Base-by-base conservation (phyloP, 1,140 invertebrate genomes). In the Drosophila mayri region DNA sequence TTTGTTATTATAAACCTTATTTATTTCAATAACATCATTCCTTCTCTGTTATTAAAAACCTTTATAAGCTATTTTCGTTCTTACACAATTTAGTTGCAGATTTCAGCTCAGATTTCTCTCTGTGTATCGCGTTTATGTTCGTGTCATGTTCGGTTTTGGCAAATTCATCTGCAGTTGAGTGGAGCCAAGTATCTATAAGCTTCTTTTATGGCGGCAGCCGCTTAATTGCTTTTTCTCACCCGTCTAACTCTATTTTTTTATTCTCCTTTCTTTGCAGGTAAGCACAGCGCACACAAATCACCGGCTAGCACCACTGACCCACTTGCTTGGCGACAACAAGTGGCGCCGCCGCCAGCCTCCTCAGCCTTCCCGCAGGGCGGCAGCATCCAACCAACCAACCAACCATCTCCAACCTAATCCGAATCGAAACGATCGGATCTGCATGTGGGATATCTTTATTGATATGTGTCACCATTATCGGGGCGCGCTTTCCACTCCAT, bases 381-480 rank as follows among this genome's bases (percentile, higher is more conserved):
- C 28, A 35, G 40, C 35, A 9, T 28, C 18, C 61, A 25, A 18
- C 28, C 38, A 35, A 22, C 43, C 30, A 44, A 6, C 41, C 41
- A 35, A 35, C 16, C 57, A 18, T n/a, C 35, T 30, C 30, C 55
- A 52, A 54, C 22, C 50, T 35, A 65, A 76, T 64, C 46, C 44
- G 28, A 62, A 38, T 52, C 32, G 44, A 61, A 49, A 12, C 46
- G 32, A 70, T 66, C 40, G 38, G 49, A 63, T 52, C 32, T 54
- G 58, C 52, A 76, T 83, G 79, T 83, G 83, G 84, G 65, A 77
- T 84, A 88, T 77, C 80, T 88, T 88, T 87, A 87, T 87, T 88
- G 84, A 80, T 80, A 88, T 83, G 72, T 87, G 80, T 84, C 83
- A 84, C 83, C 79, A 76, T 86, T 87, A 87, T 87, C 75, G 83